phyloP scores from a whole-genome alignment of 2,888 invertebrate species.

The Nomada goodeniana region DNA sequence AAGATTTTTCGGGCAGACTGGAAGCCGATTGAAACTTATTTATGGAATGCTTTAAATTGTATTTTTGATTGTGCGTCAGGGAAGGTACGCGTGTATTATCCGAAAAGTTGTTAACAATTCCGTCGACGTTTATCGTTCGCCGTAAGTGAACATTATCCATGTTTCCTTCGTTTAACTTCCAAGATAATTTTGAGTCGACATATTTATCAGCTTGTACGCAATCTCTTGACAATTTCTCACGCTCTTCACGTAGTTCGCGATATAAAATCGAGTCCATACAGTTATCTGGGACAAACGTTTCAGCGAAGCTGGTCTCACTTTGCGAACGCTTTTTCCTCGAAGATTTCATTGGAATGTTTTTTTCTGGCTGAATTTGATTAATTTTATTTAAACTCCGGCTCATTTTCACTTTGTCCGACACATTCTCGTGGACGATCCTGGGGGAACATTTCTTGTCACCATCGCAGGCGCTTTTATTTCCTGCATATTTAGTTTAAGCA shows the following conservation, averaged over 20 bases:
- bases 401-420: not conserved
- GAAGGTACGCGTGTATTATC: not conserved
- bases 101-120: not conserved
- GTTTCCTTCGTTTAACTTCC: not conserved
- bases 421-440: not conserved
- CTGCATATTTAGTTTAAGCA: not conserved
- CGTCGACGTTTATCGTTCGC: not conserved
- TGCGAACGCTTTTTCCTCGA: slow-evolving; percentile 13
- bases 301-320: slow-evolving; percentile 18
- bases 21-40: slow-evolving; percentile 15
- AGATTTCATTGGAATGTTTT: not conserved
- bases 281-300: slow-evolving; percentile 11
- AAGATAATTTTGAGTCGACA: not conserved
- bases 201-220: not conserved
- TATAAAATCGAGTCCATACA: slow-evolving; percentile 38
- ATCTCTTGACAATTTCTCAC: not conserved
- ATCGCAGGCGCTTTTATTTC: not conserved
- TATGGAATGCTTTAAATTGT: not conserved
- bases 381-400: not conserved
- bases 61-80: not conserved
- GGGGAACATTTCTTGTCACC: not conserved
- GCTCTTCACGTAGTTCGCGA: slow-evolving; percentile 14
- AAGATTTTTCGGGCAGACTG: not conserved
- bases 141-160: not conserved
- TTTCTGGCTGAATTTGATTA: not conserved